phyloP scores from a whole-genome alignment of 2,113 vertebrate species.

The Mastomys coucha region DNA sequence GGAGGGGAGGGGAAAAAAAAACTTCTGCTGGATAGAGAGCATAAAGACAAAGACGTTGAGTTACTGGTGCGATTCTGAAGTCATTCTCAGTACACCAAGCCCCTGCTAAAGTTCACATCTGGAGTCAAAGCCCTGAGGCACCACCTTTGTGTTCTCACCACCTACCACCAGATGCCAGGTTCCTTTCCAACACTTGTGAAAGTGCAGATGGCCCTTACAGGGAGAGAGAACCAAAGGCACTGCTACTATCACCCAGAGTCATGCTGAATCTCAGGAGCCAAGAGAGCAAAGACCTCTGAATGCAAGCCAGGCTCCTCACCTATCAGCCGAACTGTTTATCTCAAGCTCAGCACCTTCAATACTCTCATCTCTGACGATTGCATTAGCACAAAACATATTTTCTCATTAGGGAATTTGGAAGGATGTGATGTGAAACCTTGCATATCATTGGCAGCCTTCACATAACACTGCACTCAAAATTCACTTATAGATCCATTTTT shows the following conservation, averaged over 20 bases:
- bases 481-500: conserved; percentile 11
- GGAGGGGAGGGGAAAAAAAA: neutral
- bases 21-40: neutral
- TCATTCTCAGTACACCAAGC: neutral
- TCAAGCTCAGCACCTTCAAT: neutral
- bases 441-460: conserved; percentile 45
- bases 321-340: conserved; percentile 39
- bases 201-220: neutral
- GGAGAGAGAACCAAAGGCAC: neutral
- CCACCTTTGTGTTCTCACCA: too few species aligned
- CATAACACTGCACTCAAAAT: conserved; percentile 13
- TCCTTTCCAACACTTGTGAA: neutral
- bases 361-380: neutral
- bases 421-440: neutral
- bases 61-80: neutral
- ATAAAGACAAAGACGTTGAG: neutral
- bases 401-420: conserved; percentile 17
- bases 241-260: neutral
- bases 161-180: neutral
- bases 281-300: neutral
- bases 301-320: neutral
- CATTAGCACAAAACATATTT: neutral
- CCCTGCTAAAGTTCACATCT: neutral
- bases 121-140: neutral
- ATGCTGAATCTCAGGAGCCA: neutral